These are phyloP conservation scores for Drosophila robusta DNA, from an alignment of 2,888 invertebrate species.

Conservation along the genomic window DNA sequence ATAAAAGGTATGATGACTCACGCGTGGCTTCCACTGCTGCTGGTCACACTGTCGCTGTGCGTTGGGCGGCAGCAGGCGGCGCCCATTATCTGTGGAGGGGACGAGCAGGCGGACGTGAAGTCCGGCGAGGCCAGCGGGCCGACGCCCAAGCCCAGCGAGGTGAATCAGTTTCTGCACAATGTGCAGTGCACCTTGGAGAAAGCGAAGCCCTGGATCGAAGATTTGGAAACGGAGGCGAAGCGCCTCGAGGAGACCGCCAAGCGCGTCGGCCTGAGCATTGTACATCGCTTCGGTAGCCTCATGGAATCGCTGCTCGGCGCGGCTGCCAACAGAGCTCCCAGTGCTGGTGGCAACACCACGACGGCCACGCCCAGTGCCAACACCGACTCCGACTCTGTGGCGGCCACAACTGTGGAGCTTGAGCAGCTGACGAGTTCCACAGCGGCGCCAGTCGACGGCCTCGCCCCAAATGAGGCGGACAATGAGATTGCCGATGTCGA, in stretches of 20 bases:
- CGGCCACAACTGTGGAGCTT: neutral
- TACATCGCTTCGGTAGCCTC: slow-evolving; percentile 68
- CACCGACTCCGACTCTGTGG: slow-evolving; percentile 3
- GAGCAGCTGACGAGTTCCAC: slow-evolving; percentile 22
- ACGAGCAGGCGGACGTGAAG: slow-evolving; percentile 20
- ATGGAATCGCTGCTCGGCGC: slow-evolving; percentile 61
- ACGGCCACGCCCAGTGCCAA: slow-evolving; percentile 1
- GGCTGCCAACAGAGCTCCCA: slow-evolving; percentile 19
- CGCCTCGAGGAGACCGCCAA: slow-evolving; percentile 79
- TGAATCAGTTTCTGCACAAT: slow-evolving; percentile 76
- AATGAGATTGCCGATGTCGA: slow-evolving; percentile 34
- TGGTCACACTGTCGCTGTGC: slow-evolving; percentile 17
- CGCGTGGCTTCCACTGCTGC: slow-evolving; percentile 9
- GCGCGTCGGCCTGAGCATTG: slow-evolving; percentile 71
- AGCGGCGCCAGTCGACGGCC: slow-evolving; percentile 16
- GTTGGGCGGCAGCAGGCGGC: slow-evolving; percentile 42
- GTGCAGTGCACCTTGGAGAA: slow-evolving; percentile 81
- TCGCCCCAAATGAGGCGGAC: slow-evolving; percentile 30
- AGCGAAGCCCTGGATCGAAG: slow-evolving; percentile 82
- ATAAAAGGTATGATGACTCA: slow-evolving; percentile 48
- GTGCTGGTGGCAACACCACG: neutral
- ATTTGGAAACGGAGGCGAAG: slow-evolving; percentile 82
- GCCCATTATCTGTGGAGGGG: slow-evolving; percentile 55
- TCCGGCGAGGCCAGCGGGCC: slow-evolving; percentile 8
- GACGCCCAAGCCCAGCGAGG: slow-evolving; percentile 63